phyloP scores from a whole-genome alignment of 2,113 vertebrate genomes.

The Entomyzon cyanotis region DNA sequence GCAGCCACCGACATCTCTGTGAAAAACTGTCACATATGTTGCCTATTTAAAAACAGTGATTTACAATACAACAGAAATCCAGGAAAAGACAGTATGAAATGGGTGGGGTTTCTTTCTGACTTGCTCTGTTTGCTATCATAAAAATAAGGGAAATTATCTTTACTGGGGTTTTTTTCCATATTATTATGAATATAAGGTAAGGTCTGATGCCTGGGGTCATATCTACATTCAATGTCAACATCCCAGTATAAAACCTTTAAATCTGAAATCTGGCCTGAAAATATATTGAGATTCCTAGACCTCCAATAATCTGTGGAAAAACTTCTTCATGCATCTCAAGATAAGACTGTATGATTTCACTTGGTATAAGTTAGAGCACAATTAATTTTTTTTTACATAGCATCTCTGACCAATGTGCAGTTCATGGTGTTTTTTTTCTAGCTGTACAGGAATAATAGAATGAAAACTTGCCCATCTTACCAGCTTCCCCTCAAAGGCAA shows the following conservation, averaged over 20 bases:
- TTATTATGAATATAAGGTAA: background rate
- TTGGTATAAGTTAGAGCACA: fast-evolving
- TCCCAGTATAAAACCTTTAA: background rate
- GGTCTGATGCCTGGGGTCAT: background rate
- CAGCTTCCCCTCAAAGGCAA: background rate
- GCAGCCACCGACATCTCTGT: background rate
- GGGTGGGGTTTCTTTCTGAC: background rate
- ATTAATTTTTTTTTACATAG: background rate
- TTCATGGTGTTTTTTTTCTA: background rate
- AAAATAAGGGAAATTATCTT: background rate
- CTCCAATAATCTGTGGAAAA: background rate
- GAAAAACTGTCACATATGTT: background rate
- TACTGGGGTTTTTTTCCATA: background rate
- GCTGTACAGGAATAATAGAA: background rate
- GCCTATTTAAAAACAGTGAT: background rate
- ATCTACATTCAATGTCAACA: background rate
- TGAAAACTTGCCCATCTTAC: background rate
- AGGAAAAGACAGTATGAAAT: background rate
- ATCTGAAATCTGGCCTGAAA: background rate
- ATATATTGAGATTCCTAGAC: background rate
- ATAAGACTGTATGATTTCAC: background rate
- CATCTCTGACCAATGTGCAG: background rate
- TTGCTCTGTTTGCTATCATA: background rate
- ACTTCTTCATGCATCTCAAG: background rate
- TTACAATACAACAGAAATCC: background rate